Percentiles rank a stretch among this genome's conserved stretches.
Conservation (phyloP, 2,888 invertebrate species). For the Bembecia ichneumoniformis region DNA sequence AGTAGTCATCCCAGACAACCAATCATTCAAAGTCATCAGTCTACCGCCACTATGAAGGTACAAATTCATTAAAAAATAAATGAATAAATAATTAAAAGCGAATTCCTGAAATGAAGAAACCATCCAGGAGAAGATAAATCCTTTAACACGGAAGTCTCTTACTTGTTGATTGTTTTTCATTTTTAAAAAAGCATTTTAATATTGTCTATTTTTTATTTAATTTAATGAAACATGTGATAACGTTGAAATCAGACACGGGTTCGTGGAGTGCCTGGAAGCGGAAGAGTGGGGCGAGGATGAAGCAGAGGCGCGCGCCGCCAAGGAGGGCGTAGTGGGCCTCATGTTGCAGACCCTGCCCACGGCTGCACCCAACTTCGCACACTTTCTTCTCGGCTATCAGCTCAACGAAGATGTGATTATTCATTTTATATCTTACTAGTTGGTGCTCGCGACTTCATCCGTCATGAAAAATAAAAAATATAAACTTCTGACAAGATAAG, state of each 20-base stretch:
- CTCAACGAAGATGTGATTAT: conserved; percentile 77
- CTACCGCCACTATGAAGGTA: no score
- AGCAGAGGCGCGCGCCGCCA: conserved; percentile 56
- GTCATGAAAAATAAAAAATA: no score
- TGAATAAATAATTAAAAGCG: no score
- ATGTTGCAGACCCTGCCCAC: conserved; percentile 84
- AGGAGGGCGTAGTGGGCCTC: conserved; percentile 81
- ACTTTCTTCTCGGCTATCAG: conserved; percentile 91
- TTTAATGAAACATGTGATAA: no score
- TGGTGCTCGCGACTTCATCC: neutral
- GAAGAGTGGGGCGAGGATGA: conserved; percentile 45
- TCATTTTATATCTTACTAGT: no score
- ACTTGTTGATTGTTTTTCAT: neutral
- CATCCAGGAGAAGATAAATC: no score
- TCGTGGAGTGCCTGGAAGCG: conserved; percentile 90
- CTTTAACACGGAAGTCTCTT: no score
- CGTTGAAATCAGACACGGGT: conserved; percentile 72
- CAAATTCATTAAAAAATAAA: no score
- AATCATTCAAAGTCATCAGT: no score
- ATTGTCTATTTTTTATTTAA: neutral
- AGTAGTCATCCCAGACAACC: no score
- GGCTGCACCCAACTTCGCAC: conserved; percentile 88
- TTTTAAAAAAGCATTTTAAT: neutral
- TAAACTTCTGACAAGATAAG: no score
- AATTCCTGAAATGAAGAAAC: no score